Evolutionary conservation across 2,797 vertebrate species (phyloP).

Genomic region (Craterocephalus amniculus): DNA sequence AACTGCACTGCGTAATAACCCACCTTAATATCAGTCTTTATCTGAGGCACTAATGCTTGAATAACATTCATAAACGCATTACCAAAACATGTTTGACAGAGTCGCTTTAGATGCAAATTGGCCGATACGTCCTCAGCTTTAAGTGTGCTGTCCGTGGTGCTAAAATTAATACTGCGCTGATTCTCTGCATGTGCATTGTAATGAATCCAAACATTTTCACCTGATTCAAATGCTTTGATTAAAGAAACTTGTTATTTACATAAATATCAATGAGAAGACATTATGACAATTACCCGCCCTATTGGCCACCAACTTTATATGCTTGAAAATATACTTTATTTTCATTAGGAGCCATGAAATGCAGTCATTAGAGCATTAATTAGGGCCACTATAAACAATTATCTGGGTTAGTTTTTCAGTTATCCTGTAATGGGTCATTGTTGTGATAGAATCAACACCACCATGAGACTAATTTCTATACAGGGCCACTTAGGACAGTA

Average conservation of each 20-base stretch:
- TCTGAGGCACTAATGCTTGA: conserved; percentile 46
- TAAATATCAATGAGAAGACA: conserved; percentile 83
- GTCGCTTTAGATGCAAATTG: conserved; percentile 70
- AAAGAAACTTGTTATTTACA: conserved; percentile 79
- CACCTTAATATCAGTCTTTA: conserved; percentile 55
- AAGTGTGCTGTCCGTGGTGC: conserved; percentile 45
- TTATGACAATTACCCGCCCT: conserved; percentile 82
- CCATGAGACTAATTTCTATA: conserved; percentile 63
- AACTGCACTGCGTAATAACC: conserved; percentile 37
- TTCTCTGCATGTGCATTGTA: conserved; percentile 40
- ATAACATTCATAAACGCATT: conserved; percentile 68
- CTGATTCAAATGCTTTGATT: conserved; percentile 70
- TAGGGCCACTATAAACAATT: conserved; percentile 84
- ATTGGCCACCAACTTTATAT: conserved; percentile 81
- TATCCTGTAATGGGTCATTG: conserved; percentile 77
- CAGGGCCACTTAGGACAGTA: conserved; percentile 35
- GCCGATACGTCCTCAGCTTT: conserved; percentile 50
- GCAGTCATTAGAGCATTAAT: conserved; percentile 83
- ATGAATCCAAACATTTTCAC: conserved; percentile 63
- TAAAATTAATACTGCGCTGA: conserved; percentile 53
- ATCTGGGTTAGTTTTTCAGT: conserved; percentile 74
- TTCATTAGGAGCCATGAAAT: conserved; percentile 85
- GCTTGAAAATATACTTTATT: conserved; percentile 85
- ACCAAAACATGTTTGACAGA: conserved; percentile 72
- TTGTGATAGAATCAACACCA: conserved; percentile 65